Evolutionary conservation across 2,113 vertebrate species (phyloP).

Genomic region (Phalacrocorax pelagicus): DNA sequence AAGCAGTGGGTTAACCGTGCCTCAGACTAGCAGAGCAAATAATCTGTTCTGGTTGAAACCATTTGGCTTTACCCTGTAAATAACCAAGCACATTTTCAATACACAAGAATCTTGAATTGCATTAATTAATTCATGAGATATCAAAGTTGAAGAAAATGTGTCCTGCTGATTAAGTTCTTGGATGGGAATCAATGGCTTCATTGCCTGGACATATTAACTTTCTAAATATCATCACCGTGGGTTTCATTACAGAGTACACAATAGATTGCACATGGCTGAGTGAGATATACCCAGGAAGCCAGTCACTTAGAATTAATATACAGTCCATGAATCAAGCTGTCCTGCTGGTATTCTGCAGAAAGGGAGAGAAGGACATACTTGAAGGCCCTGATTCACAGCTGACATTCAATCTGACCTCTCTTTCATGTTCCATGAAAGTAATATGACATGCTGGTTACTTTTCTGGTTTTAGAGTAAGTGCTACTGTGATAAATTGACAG

Average conservation of each 20-base stretch:
- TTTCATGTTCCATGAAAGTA: background rate
- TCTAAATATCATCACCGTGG: background rate
- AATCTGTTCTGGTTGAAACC: background rate
- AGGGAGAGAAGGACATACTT: background rate
- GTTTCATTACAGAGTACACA: background rate
- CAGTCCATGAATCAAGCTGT: background rate
- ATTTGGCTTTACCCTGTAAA: background rate
- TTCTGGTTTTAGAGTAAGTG: background rate
- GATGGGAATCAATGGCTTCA: constrained; percentile 16
- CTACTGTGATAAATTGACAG: background rate
- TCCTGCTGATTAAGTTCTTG: constrained; percentile 25
- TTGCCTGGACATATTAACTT: background rate
- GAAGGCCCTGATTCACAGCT: background rate
- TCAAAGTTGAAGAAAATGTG: background rate
- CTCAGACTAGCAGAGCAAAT: background rate
- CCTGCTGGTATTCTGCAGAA: background rate
- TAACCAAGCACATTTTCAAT: background rate
- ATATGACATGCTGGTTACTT: background rate
- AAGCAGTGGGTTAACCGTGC: background rate
- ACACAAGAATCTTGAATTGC: background rate
- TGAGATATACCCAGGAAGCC: background rate
- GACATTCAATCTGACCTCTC: background rate
- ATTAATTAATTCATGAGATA: constrained; percentile 34
- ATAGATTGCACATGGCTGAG: background rate
- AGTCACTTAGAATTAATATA: background rate